Percentiles rank a stretch among this genome's conserved stretches.
These are phyloP conservation scores for Octodonta nipae DNA, from an alignment of 2,888 invertebrate species.

Conservation along the genomic window DNA sequence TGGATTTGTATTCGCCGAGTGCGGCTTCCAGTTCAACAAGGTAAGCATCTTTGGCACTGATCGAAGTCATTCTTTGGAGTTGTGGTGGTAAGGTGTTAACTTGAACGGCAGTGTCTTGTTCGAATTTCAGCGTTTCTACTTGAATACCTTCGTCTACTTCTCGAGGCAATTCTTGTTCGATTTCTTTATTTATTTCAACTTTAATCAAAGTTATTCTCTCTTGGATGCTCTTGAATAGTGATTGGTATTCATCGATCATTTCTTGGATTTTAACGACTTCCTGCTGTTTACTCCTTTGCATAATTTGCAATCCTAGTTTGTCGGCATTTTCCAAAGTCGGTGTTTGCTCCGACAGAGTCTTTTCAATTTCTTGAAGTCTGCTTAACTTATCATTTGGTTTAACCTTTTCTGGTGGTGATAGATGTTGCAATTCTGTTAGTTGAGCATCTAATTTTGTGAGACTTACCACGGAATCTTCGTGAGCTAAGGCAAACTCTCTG, in stretches of 20 bases:
- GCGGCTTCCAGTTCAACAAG: slow-evolving; percentile 61
- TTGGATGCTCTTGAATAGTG: slow-evolving; percentile 48
- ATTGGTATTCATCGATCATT: slow-evolving; percentile 53
- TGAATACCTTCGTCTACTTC: slow-evolving; percentile 49
- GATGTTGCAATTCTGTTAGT: slow-evolving; percentile 54
- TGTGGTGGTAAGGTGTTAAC: slow-evolving; percentile 59
- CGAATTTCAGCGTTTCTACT: slow-evolving; percentile 63
- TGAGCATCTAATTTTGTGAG: slow-evolving; percentile 59
- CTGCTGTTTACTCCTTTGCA: slow-evolving; percentile 42
- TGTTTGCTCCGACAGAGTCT: slow-evolving; percentile 42
- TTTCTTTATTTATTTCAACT: slow-evolving; percentile 30
- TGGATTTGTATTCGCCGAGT: slow-evolving; percentile 53
- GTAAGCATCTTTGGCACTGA: slow-evolving; percentile 73
- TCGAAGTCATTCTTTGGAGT: slow-evolving; percentile 49
- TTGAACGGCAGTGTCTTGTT: slow-evolving; percentile 65
- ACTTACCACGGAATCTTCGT: slow-evolving; percentile 56
- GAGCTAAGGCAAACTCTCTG: slow-evolving; percentile 56
- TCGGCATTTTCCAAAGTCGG: slow-evolving; percentile 44
- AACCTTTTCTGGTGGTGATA: slow-evolving; percentile 37
- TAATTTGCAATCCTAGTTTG: slow-evolving; percentile 44
- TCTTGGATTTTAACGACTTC: slow-evolving; percentile 44
- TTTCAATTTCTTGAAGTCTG: slow-evolving; percentile 42
- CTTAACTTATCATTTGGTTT: slow-evolving; percentile 33
- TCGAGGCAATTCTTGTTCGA: slow-evolving; percentile 22
- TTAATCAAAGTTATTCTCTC: slow-evolving; percentile 39